A percentile compares a stretch with the other conserved stretches of the same genome.
Evolutionary conservation across 1,140 invertebrate genomes (phyloP).

Genomic region (Zaprionus kolodkinae): DNA sequence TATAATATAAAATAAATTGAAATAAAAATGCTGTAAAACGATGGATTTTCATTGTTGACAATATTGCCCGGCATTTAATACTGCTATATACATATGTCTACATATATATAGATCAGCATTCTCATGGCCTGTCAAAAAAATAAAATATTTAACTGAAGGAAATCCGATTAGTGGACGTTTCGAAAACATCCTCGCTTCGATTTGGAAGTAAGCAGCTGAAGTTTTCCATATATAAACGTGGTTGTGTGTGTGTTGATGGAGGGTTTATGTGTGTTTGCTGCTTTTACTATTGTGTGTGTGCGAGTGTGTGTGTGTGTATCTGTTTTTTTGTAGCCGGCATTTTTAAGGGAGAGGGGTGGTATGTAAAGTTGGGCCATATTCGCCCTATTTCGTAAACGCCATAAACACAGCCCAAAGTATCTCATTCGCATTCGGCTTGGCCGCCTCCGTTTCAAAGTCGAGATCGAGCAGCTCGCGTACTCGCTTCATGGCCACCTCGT

Average conservation of each 20-base stretch:
- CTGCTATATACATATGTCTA: slow-evolving; percentile 21
- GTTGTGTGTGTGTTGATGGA: not conserved
- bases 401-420: slow-evolving; percentile 99
- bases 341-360: slow-evolving; percentile 41
- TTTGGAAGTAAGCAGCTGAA: slow-evolving; percentile 54
- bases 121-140: not conserved
- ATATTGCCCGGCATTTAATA: slow-evolving; percentile 12
- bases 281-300: not conserved
- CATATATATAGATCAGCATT: slow-evolving; percentile 22
- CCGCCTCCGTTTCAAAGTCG: slow-evolving; percentile 97
- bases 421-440: slow-evolving; percentile 94
- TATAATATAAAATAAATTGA: slow-evolving; percentile 37
- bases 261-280: slow-evolving; percentile 11
- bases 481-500: slow-evolving; percentile 98
- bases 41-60: slow-evolving; percentile 4
- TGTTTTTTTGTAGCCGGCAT: slow-evolving; percentile 38
- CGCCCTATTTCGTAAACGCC: slow-evolving; percentile 96
- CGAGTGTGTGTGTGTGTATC: slow-evolving; percentile 28
- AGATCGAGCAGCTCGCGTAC: slow-evolving; percentile 97
- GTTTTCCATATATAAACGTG: not conserved
- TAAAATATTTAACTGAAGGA: slow-evolving; percentile 35
- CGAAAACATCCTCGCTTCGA: slow-evolving; percentile 9
- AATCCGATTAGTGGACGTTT: slow-evolving; percentile 13
- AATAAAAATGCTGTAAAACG: slow-evolving; percentile 40
- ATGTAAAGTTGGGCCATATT: slow-evolving; percentile 3